Base-by-base conservation (phyloP, 1,140 invertebrate genomes). In the Tetranychus urticae region DNA sequence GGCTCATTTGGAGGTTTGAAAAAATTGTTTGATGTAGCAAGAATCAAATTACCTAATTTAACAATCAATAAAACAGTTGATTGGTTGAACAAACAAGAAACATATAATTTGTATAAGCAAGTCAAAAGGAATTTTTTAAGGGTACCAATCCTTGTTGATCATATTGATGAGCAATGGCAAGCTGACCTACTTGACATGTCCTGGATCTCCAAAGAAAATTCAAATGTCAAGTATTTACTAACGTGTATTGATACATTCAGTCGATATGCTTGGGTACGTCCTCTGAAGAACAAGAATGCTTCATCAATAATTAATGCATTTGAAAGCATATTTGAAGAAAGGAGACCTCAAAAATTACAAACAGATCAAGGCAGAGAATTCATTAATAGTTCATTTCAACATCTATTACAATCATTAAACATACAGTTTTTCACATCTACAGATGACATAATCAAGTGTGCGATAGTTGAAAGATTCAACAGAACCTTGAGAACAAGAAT, bases 391-490 rank as follows among this genome's bases (percentile, higher is more conserved):
- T 23, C 23, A 23, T 23, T 23, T 23, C 23, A 23, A 23, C 23
- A 23, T 23, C 23, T 23, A 23, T 23, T 23, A 23, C 23, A 23
- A 23, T 23, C 23, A 23, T 23, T 23, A 23, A 23, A 23, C 23
- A 23, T 23, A 23, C 23, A 23, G 23, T 23, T 23, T 23, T 23
- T 23, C 23, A 23, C 23, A 23, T 23, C 23, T 23, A 23, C 23
- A 23, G 23, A 69, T 67, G 69, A 65, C 58, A 66, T 65, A 48
- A 45, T 35, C 48, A 78, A 77, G 69, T 73, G 72, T n/a, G 67
- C 69, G n/a, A 69, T 74, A 55, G 70, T 71, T 50, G 75, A 76
- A 68, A 56, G 74, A 60, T 72, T 75, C 59, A 74, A 74, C 66
- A 64, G 71, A 64, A 76, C 71, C 13, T 60, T 77, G 54, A 76